Base-by-base conservation (phyloP, 2,113 vertebrate species). In the Gymnocephalus cernua region DNA sequence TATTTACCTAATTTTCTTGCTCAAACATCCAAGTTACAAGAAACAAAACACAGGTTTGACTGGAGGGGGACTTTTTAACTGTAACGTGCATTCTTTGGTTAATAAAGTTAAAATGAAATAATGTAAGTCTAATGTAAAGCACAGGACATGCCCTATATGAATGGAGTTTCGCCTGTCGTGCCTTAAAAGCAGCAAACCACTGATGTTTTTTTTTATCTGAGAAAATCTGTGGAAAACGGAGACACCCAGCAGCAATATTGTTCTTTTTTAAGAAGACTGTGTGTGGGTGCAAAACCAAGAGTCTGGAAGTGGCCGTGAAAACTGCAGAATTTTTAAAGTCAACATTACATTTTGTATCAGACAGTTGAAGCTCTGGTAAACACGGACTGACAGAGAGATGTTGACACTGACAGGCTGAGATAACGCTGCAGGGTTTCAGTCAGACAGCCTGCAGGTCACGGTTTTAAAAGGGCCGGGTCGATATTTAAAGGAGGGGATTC, bases 401-500 rank as follows among this genome's bases (percentile, higher is more conserved):
- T 65, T 59, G 50, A 74, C 79, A 23, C 32, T 47, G 77, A 73
- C 63, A 21, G 77, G 53, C 29, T 13, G 62, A 63, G 77, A 57
- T 87, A 54, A 82, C 67, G 67, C 78, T 82, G 58, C 73, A 65
- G 66, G 82, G 51, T 54, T 2, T 35, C 74, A 51, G 7, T 19
- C 58, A 69, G n/a, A 23, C 11, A 51, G 53, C 56, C 63, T 44
- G 54, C 47, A 66, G 57, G 74, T 53, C 62, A 73, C 35, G 44
- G 27, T 57, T 27, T 45, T 21, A 82, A 73, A 32, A 75, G 45
- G 67, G 53, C 38, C 23, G 6, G 64, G 47, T 74, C 29, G 16
- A 68, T 66, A 73, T 86, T 86, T 84, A 9, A 75, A 74, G 79
- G 66, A 67, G 25, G 79, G 77, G 76, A 50, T 63, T 80, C 77